Evolutionary conservation across 2,888 invertebrate species (phyloP).

Genomic region (Hemicrepidius hirtus): DNA sequence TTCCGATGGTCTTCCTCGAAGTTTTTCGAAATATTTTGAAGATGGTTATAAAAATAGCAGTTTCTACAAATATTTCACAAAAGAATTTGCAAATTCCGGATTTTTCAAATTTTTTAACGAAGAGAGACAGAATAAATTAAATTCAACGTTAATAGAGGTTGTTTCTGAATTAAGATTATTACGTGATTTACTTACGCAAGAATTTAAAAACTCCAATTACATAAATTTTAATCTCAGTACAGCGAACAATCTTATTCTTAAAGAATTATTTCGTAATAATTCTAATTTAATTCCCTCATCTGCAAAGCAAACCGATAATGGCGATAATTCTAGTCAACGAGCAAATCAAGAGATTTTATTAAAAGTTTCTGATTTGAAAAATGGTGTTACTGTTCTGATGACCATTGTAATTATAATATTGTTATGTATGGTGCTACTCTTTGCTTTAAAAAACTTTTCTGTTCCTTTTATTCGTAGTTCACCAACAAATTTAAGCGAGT

Average conservation of each 20-base stretch:
- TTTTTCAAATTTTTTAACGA: constrained; percentile 6
- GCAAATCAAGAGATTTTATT: background rate
- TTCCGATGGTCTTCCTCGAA: background rate
- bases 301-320: background rate
- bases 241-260: too few species aligned
- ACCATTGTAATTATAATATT: constrained; percentile 6
- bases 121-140: background rate
- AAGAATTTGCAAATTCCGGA: constrained; percentile 8
- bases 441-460: background rate
- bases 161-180: background rate
- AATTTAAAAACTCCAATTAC: background rate
- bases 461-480: too few species aligned
- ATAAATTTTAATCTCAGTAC: background rate
- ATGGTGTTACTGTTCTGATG: background rate
- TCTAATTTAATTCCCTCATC: background rate
- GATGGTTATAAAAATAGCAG: constrained; percentile 8
- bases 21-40: constrained; percentile 12
- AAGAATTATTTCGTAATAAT: too few species aligned
- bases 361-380: background rate
- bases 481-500: too few species aligned
- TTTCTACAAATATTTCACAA: constrained; percentile 19
- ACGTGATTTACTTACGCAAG: background rate
- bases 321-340: background rate
- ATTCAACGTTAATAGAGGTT: background rate
- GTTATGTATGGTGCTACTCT: background rate